A percentile compares a stretch with the other conserved stretches of the same genome.
Conservation (phyloP, 2,113 vertebrate species). For the Bubalus kerabau region DNA sequence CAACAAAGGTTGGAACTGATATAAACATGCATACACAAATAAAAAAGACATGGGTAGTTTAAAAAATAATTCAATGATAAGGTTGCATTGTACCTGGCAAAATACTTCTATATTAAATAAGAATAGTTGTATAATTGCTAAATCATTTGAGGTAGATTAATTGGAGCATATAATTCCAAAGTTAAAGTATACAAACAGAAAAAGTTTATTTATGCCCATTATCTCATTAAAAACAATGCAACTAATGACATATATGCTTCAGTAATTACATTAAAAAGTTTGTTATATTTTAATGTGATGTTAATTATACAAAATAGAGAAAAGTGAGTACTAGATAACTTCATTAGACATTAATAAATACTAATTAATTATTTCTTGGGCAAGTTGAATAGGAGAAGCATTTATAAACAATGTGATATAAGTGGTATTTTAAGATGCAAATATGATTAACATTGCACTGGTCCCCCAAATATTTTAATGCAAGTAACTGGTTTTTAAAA, state of each 20-base stretch:
- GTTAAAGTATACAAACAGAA: neutral
- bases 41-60: neutral
- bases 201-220: neutral
- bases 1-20: conserved; percentile 54
- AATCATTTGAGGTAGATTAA: neutral
- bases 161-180: neutral
- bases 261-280: neutral
- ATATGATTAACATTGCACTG: neutral
- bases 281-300: neutral
- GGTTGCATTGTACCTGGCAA: neutral
- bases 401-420: neutral
- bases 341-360: neutral
- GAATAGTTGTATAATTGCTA: neutral
- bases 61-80: conserved; percentile 19
- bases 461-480: neutral
- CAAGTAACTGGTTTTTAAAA: neutral
- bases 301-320: neutral
- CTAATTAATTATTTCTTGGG: neutral
- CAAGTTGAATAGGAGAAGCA: neutral
- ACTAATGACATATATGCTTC: neutral
- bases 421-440: neutral
- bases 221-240: neutral
- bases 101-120: neutral
- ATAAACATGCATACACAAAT: conserved; percentile 35
- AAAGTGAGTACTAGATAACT: neutral